phyloP scores from a whole-genome alignment of 2,888 invertebrate species.

The Ptychoptera albimana region DNA sequence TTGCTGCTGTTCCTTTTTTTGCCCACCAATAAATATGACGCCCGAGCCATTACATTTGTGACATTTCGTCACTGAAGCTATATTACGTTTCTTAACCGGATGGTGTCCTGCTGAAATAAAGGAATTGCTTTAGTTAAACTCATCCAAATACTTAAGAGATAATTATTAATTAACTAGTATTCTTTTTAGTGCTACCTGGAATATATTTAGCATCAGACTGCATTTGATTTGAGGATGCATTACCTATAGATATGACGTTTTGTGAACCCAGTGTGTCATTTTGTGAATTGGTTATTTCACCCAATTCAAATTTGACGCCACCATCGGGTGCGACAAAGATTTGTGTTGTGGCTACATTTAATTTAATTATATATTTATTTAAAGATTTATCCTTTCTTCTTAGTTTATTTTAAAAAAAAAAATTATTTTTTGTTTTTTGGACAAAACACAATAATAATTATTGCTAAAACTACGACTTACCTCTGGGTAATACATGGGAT shows the following conservation, averaged over 20 bases:
- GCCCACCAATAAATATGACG: constrained; percentile 39
- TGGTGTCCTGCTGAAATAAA: constrained; percentile 38
- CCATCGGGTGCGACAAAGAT: constrained; percentile 52
- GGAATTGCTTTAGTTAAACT: too few species aligned
- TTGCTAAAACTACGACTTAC: background rate
- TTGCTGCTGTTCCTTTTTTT: constrained; percentile 5
- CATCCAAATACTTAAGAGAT: too few species aligned
- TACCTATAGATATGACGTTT: constrained; percentile 33
- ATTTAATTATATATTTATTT: constrained; percentile 1
- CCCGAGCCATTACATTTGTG: constrained; percentile 82
- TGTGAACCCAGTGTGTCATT: constrained; percentile 29
- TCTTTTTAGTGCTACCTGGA: too few species aligned
- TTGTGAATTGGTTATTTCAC: constrained; percentile 25
- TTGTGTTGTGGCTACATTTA: constrained; percentile 31
- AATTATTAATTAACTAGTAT: too few species aligned
- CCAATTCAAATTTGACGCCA: constrained; percentile 42
- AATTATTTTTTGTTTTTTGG: background rate
- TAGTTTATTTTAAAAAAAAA: background rate
- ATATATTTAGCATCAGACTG: background rate
- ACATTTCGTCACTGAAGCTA: constrained; percentile 72
- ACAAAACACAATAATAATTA: background rate
- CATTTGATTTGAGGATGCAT: constrained; percentile 7
- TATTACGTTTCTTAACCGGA: constrained; percentile 69
- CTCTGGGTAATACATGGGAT: constrained; percentile 5
- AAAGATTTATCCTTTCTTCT: too few species aligned